Conservation (phyloP, 2,888 invertebrate genomes). For the Andrena bicolor region DNA sequence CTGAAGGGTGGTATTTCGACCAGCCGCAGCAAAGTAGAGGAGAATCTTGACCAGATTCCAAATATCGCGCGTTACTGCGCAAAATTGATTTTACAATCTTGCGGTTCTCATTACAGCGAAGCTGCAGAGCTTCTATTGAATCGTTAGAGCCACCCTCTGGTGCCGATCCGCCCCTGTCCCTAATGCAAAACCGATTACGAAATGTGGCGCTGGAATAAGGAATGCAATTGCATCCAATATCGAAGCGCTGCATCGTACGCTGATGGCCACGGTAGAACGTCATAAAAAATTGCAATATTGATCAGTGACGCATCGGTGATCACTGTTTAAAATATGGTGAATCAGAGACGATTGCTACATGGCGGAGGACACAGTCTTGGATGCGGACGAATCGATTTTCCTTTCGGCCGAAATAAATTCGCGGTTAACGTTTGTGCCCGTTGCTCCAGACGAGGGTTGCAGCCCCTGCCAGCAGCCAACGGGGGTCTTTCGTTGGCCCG, state of each 20-base stretch:
- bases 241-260: constrained; percentile 7
- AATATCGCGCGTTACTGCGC: constrained; percentile 10
- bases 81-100: constrained; percentile 59
- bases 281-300: too few species aligned
- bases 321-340: neutral
- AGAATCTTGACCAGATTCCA: constrained; percentile 25
- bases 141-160: constrained; percentile 12
- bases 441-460: constrained; percentile 49
- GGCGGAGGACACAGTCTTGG: constrained; percentile 29
- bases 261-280: constrained; percentile 3
- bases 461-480: constrained; percentile 33
- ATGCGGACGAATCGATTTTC: constrained; percentile 65
- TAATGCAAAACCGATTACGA: constrained; percentile 59
- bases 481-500: constrained; percentile 60
- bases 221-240: constrained; percentile 32
- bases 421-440: constrained; percentile 72
- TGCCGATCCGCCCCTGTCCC: constrained; percentile 31
- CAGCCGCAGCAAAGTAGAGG: constrained; percentile 35
- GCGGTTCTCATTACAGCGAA: constrained; percentile 39
- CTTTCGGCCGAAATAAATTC: constrained; percentile 74
- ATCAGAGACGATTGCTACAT: constrained; percentile 5
- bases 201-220: constrained; percentile 37
- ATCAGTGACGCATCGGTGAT: too few species aligned
- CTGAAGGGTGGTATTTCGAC: constrained; percentile 21
- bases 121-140: constrained; percentile 13